Evolutionary conservation across 2,113 vertebrate species (phyloP), one percentile per base, ranked within the genome.

Genomic region (Lanius collurio): DNA sequence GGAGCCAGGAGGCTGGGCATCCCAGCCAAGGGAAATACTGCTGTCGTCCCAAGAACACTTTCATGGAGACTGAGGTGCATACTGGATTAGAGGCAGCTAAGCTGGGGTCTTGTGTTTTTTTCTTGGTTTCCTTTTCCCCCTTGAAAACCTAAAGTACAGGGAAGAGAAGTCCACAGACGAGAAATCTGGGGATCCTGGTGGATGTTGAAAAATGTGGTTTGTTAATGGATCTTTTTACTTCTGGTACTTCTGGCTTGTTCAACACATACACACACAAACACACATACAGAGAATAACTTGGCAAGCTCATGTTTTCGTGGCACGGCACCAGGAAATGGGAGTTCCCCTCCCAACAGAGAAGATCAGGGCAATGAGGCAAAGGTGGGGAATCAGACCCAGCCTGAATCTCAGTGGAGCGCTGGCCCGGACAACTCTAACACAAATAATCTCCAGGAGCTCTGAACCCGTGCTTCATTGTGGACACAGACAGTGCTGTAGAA

Each of bases 21-120:
- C 80, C 79, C 57, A 74, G 98, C 98, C 97, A 98, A 98, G 93
- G 97, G 97, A 98, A 98, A 98, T 97, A 98, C 84, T 73, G 94
- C 89, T 73, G 87, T 94, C 68, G 87, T 97, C 96, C 95, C 96
- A 91, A 94, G 95, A 97, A 97, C 94, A 76, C 53, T 93, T 97
- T 97, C 96, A 96, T 74, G 33, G 96, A 95, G 95, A 86, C 94
- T 69, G 73, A 67, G 90, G 91, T 93, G 82, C 90, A 93, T 44
- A 55, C 81, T 74, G 95, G 93, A 93, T 83, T 82, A 97, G 69
- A 94, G 76, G 89, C 8, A 2, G 80, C 94, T 94, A 85, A 83
- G 4, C 71, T 83, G 39, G 62, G 56, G 75, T 92, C 71, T 30
- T 57, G 83, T 59, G 56, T 17, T 18, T 31, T 90, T 71, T 49